Evolutionary conservation across 2,888 invertebrate species (phyloP).

Genomic region (Cheilosia vernalis): DNA sequence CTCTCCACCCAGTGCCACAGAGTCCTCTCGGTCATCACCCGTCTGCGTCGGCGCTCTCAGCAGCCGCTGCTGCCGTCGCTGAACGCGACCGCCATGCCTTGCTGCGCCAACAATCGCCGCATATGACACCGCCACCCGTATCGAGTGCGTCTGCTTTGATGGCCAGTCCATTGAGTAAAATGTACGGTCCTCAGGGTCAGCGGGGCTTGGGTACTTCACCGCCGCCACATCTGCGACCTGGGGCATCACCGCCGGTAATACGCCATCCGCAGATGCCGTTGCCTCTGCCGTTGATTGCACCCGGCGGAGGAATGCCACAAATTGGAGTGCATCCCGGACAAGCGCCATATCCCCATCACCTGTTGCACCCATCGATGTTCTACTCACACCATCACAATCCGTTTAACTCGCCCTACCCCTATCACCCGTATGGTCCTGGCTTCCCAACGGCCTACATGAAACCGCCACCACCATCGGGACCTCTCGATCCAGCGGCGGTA

Average conservation of each 20-base stretch:
- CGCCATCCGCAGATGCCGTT: conserved; percentile 84
- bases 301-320: conserved; percentile 82
- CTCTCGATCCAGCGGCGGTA: conserved; percentile 81
- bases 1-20: conserved; percentile 83
- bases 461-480: conserved; percentile 82
- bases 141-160: conserved; percentile 83
- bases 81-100: conserved; percentile 83
- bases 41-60: conserved; percentile 82
- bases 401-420: conserved; percentile 85
- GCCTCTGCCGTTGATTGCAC: conserved; percentile 82
- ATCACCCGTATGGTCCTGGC: conserved; percentile 84
- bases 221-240: conserved; percentile 83
- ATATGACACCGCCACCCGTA: conserved; percentile 84
- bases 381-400: conserved; percentile 88
- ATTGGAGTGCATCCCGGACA: conserved; percentile 89
- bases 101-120: conserved; percentile 83
- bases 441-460: conserved; percentile 83
- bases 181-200: conserved; percentile 85
- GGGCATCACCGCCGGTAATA: conserved; percentile 85
- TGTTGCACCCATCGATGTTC: conserved; percentile 88
- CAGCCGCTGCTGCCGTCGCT: conserved; percentile 83
- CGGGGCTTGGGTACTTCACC: conserved; percentile 85
- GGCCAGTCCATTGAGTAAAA: conserved; percentile 83
- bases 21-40: conserved; percentile 83
- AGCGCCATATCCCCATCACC: conserved; percentile 88